phyloP scores from a whole-genome alignment of 2,797 vertebrate genomes.

The Peromyscus eremicus region DNA sequence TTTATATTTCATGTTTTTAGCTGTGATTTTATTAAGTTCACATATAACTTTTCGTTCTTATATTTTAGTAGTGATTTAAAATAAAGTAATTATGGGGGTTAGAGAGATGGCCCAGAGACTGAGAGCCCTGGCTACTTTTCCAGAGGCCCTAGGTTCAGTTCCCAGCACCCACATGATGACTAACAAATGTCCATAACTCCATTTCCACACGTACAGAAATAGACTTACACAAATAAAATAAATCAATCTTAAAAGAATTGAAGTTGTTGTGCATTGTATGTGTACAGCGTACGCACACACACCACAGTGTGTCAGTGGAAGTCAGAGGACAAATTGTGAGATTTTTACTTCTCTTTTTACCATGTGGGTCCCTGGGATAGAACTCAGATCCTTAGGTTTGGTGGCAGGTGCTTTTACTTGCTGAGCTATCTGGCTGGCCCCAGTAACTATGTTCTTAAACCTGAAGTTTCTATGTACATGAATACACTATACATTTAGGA shows the following conservation, averaged over 20 bases:
- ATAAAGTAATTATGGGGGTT: neutral
- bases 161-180: too few species aligned
- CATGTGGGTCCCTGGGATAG: neutral
- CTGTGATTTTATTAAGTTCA: slow-evolving; percentile 48
- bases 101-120: neutral
- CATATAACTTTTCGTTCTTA: slow-evolving; percentile 47
- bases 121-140: neutral
- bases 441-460: neutral
- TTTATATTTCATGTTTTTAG: neutral
- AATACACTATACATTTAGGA: neutral
- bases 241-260: neutral
- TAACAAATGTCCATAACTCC: neutral
- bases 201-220: neutral
- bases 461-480: neutral
- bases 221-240: neutral
- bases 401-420: neutral
- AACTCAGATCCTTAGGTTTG: neutral
- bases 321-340: neutral
- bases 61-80: slow-evolving; percentile 33
- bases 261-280: neutral
- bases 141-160: neutral
- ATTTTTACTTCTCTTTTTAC: neutral
- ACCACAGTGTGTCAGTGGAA: neutral
- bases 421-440: neutral
- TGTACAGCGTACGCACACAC: neutral